phyloP scores from a whole-genome alignment of 2,797 vertebrate genomes.

The Microhierax caerulescens region DNA sequence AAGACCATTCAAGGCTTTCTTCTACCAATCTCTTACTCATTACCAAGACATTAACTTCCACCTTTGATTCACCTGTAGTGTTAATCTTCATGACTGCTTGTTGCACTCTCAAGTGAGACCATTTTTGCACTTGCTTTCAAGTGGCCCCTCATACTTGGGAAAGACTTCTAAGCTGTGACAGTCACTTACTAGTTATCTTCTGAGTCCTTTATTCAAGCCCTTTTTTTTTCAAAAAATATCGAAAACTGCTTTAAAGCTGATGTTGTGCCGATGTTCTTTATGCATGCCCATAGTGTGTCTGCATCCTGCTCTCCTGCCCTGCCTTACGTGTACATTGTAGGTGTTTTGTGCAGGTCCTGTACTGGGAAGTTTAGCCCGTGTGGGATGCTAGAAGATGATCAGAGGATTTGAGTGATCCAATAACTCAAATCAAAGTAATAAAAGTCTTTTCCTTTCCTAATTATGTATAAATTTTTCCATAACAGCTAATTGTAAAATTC shows the following conservation, averaged over 20 bases:
- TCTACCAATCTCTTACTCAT: not conserved
- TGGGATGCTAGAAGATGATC: not conserved
- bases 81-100: not conserved
- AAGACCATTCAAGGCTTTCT: not conserved
- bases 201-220: not conserved
- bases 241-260: not conserved
- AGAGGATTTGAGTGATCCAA: not conserved
- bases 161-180: not conserved
- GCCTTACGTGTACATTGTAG: rapidly evolving
- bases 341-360: not conserved
- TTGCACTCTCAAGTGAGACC: not conserved
- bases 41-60: not conserved
- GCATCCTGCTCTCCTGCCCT: not conserved
- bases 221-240: not conserved
- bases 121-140: not conserved
- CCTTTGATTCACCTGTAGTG: not conserved
- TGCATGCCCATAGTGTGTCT: not conserved
- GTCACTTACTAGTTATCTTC: not conserved
- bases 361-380: not conserved
- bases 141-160: not conserved
- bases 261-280: not conserved
- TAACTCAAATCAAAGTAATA: not conserved
- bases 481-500: not conserved
- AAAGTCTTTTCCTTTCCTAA: not conserved
- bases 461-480: not conserved